Evolutionary conservation across 92 coral and sea anemone species (phyloP).

Genomic region (Umimayanthus chanpuru): DNA sequence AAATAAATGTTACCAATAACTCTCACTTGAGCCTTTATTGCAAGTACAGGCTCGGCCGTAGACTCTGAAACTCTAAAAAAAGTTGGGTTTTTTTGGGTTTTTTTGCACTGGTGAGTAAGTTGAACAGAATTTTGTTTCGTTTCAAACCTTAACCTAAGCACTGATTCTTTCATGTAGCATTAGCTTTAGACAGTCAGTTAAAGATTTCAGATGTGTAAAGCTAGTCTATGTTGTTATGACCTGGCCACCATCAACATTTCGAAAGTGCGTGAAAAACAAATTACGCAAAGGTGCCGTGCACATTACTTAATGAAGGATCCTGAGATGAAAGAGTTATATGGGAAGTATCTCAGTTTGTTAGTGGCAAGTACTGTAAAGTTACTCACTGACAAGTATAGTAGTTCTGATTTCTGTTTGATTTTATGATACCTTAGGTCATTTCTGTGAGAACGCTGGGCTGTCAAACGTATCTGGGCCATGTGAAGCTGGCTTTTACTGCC

Average conservation of each 20-base stretch:
- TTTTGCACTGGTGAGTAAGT: no score
- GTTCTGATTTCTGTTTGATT: background rate
- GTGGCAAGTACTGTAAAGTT: no score
- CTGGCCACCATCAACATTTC: background rate
- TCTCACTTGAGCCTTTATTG: background rate
- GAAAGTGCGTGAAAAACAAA: background rate
- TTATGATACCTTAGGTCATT: slow-evolving; percentile 62
- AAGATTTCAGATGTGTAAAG: no score
- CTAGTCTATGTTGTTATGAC: no score
- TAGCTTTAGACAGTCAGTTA: background rate
- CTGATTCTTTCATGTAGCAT: background rate
- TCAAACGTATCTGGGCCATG: slow-evolving; percentile 86
- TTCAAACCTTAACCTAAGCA: no score
- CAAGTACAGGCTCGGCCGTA: background rate
- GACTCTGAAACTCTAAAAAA: no score
- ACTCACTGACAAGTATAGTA: no score
- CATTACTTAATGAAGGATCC: background rate
- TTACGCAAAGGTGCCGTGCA: background rate
- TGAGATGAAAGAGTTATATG: no score
- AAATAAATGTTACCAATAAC: no score
- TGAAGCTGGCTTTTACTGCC: slow-evolving; percentile 89
- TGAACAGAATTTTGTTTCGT: no score
- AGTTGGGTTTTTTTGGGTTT: no score
- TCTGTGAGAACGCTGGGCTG: slow-evolving; percentile 74
- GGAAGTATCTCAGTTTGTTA: background rate